Percentiles rank a stretch among this genome's conserved stretches.
phyloP scores from a whole-genome alignment of 2,888 invertebrate species.

The Trichogramma dendrolimi region DNA sequence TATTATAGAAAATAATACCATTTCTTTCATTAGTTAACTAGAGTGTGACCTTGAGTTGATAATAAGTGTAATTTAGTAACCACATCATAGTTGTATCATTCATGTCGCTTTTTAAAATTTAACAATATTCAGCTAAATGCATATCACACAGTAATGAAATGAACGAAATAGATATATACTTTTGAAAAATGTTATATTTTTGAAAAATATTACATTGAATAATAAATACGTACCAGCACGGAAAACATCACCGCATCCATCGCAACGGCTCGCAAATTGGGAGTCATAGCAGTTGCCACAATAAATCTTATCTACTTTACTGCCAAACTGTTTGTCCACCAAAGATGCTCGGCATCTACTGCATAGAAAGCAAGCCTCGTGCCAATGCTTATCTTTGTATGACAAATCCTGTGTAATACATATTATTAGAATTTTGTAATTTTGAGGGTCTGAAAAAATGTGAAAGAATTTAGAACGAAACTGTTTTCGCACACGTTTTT shows the following conservation, averaged over 20 bases:
- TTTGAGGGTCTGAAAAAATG: no score
- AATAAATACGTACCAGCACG: conserved; percentile 80
- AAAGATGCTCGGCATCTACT: conserved; percentile 95
- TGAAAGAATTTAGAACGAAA: no score
- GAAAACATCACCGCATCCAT: conserved; percentile 98
- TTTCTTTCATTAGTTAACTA: background rate
- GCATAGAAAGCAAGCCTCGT: conserved; percentile 99
- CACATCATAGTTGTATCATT: background rate
- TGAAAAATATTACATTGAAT: conserved; percentile 1
- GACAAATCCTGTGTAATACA: conserved; percentile 82
- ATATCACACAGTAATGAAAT: no score
- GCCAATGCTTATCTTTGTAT: conserved; percentile 99
- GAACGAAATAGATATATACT: no score
- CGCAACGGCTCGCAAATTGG: conserved; percentile 98
- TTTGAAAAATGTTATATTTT: no score
- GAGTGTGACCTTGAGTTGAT: background rate
- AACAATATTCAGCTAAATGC: background rate
- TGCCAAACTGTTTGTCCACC: conserved; percentile 99
- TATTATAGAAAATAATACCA: no score
- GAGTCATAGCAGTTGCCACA: conserved; percentile 99
- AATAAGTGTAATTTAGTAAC: background rate
- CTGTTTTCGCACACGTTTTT: no score
- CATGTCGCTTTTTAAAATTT: background rate
- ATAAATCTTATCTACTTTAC: conserved; percentile 98
- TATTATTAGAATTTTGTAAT: no score